Evolutionary conservation across 2,113 vertebrate species (phyloP).

Genomic region (Varanus komodoensis): DNA sequence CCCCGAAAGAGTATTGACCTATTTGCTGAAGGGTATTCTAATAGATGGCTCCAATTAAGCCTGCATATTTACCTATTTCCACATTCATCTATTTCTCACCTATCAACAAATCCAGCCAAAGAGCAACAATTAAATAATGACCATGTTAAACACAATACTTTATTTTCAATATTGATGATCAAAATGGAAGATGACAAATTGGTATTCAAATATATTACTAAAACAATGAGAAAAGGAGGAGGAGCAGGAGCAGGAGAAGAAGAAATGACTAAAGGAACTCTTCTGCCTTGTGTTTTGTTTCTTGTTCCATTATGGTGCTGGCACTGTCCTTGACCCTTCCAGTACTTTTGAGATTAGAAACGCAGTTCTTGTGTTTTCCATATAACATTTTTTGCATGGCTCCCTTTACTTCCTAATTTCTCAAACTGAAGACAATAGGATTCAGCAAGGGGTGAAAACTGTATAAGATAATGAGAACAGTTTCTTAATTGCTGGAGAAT

Average conservation of each 20-base stretch:
- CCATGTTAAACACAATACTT: no score
- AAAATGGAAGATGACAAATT: background rate
- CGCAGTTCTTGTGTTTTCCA: background rate
- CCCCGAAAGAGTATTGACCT: no score
- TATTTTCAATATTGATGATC: background rate
- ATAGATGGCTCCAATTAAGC: background rate
- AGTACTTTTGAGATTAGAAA: background rate
- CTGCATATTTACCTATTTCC: background rate
- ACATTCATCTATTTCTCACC: no score
- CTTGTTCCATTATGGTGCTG: background rate
- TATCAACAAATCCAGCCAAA: background rate
- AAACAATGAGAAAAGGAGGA: background rate
- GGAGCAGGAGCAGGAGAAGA: background rate
- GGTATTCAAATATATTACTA: no score
- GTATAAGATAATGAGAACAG: conserved; percentile 26
- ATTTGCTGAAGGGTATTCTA: background rate
- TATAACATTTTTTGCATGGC: conserved; percentile 20
- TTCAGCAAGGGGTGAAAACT: background rate
- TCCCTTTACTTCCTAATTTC: conserved; percentile 16
- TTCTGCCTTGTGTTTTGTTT: background rate
- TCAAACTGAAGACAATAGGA: background rate
- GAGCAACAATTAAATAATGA: background rate
- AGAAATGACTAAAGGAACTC: background rate
- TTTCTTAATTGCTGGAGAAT: background rate
- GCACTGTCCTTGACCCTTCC: background rate